Conservation (phyloP, 1,140 invertebrate genomes). For the Aricia agestis region DNA sequence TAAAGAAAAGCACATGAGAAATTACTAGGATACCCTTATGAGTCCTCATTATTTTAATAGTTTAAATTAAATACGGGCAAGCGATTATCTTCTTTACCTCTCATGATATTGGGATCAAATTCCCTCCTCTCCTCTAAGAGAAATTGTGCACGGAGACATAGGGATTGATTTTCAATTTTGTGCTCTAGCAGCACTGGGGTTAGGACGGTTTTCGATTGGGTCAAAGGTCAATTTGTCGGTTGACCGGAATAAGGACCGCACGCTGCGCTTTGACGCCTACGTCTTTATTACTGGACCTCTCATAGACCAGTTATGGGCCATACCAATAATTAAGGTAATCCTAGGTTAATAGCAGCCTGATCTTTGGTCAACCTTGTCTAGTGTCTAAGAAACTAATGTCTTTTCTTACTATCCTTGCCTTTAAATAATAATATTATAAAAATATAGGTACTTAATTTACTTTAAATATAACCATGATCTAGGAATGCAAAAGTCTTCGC, state of each 20-base stretch:
- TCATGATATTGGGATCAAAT: conserved; percentile 27
- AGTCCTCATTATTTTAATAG: conserved; percentile 68
- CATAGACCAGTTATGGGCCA: conserved; percentile 37
- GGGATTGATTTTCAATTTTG: conserved; percentile 28
- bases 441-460: too few relatives aligned
- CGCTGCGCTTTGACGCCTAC: conserved; percentile 51
- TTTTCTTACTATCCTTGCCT: too few relatives aligned
- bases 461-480: too few relatives aligned
- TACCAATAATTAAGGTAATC: conserved; percentile 43
- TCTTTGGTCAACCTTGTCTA: neutral
- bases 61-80: conserved; percentile 38
- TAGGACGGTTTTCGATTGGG: conserved; percentile 32
- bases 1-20: conserved; percentile 66
- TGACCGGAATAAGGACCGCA: conserved; percentile 52
- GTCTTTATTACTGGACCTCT: conserved; percentile 35
- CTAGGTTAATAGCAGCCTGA: neutral
- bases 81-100: conserved; percentile 35
- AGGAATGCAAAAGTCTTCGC: too few relatives aligned
- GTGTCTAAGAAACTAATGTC: neutral
- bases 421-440: too few relatives aligned
- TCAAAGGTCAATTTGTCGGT: conserved; percentile 33
- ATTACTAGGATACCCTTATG: conserved; percentile 63
- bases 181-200: conserved; percentile 21
- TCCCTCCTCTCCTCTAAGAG: conserved; percentile 20
- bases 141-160: conserved; percentile 39